phyloP scores from a whole-genome alignment of 1,140 invertebrate genomes.

The Epicauta chinensis region DNA sequence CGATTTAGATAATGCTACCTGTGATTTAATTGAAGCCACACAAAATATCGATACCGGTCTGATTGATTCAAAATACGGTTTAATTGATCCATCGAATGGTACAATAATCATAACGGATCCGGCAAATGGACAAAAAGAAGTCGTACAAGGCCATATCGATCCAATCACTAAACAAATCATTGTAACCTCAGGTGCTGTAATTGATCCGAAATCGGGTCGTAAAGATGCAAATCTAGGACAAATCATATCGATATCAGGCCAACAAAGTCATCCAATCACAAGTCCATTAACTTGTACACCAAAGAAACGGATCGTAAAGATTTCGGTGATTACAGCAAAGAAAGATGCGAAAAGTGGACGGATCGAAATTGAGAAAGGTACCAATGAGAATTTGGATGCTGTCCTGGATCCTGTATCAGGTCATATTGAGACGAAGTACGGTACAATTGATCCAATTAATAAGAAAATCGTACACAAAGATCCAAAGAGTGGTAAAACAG shows the following conservation, averaged over 20 bases:
- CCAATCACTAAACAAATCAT: slow-evolving; percentile 59
- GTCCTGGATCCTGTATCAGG: slow-evolving; percentile 56
- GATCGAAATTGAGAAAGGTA: slow-evolving; percentile 55
- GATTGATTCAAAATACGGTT: slow-evolving; percentile 51
- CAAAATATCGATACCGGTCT: slow-evolving; percentile 46
- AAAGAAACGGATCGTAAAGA: slow-evolving; percentile 59
- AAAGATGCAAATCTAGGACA: slow-evolving; percentile 49
- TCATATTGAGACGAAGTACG: slow-evolving; percentile 59
- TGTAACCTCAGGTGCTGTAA: slow-evolving; percentile 51
- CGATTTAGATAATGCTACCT: slow-evolving; percentile 48
- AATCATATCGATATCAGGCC: slow-evolving; percentile 48
- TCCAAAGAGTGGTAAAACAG: slow-evolving; percentile 49
- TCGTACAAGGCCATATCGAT: slow-evolving; percentile 53
- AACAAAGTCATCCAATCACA: slow-evolving; percentile 32
- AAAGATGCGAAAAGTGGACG: slow-evolving; percentile 57
- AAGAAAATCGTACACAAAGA: slow-evolving; percentile 51
- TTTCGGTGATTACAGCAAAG: slow-evolving; percentile 57
- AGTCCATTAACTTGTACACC: slow-evolving; percentile 51
- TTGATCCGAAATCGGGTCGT: slow-evolving; percentile 53
- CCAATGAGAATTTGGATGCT: slow-evolving; percentile 56
- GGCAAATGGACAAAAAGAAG: slow-evolving; percentile 52
- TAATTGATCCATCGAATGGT: slow-evolving; percentile 46
- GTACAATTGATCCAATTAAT: slow-evolving; percentile 54
- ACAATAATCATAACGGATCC: slow-evolving; percentile 50
- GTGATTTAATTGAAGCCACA: slow-evolving; percentile 46